These are phyloP conservation scores for Dryobates pubescens DNA, from an alignment of 2,797 vertebrate species.

Conservation along the genomic window DNA sequence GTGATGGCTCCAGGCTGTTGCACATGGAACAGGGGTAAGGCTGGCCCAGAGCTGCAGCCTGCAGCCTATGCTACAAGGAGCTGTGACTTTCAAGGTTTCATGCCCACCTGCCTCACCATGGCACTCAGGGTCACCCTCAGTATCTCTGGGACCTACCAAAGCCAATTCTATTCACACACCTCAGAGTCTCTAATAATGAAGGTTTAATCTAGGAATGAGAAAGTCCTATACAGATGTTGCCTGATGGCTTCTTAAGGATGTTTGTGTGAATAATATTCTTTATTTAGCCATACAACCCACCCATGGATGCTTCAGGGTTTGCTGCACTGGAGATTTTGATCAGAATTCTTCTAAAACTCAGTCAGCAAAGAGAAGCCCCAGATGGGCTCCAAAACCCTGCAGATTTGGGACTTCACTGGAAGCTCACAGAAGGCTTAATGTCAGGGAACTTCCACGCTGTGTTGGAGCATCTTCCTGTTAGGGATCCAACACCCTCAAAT, in stretches of 20 bases:
- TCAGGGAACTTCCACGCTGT: accelerated
- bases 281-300: background rate
- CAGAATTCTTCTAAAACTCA: background rate
- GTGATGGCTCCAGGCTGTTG: background rate
- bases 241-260: background rate
- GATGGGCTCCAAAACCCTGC: accelerated
- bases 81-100: background rate
- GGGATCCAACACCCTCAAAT: background rate
- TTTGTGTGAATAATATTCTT: background rate
- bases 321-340: background rate
- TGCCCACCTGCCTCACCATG: accelerated
- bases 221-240: background rate
- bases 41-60: background rate
- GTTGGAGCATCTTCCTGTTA: background rate
- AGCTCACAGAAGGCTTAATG: background rate
- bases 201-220: background rate
- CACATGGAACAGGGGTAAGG: background rate
- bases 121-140: accelerated
- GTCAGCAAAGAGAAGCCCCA: background rate
- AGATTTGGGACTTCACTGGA: background rate
- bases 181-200: background rate
- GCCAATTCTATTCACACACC: accelerated
- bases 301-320: background rate
- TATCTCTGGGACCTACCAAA: accelerated
- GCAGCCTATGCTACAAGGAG: accelerated